phyloP scores from a whole-genome alignment of 2,113 vertebrate genomes.

The Raja brachyura region DNA sequence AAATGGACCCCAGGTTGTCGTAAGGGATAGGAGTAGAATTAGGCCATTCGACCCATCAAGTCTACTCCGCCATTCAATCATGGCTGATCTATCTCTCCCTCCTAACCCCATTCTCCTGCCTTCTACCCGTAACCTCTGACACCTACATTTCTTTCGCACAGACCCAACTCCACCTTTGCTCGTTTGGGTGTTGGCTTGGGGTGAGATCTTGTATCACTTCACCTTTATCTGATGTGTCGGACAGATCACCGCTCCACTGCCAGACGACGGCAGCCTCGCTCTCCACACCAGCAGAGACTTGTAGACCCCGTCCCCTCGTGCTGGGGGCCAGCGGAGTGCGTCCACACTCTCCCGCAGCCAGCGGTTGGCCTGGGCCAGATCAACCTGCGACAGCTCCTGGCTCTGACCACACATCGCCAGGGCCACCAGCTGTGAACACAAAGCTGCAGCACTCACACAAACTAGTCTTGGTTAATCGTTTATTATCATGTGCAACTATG shows the following conservation, averaged over 20 bases:
- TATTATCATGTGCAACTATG: no score
- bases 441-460: constrained; percentile 30
- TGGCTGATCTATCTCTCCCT: no score
- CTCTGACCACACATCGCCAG: constrained; percentile 63
- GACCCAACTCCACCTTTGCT: no score
- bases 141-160: no score
- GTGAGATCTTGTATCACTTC: neutral
- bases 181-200: no score
- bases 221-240: constrained; percentile 6
- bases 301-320: constrained; percentile 48
- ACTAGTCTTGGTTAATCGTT: neutral
- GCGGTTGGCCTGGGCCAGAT: constrained; percentile 51
- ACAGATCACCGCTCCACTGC: constrained; percentile 6
- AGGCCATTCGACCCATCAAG: no score
- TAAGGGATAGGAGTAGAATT: no score
- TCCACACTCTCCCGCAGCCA: constrained; percentile 56
- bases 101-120: no score
- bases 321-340: constrained; percentile 9
- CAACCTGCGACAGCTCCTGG: constrained; percentile 62
- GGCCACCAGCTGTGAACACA: constrained; percentile 59
- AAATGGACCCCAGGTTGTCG: no score
- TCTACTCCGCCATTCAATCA: no score
- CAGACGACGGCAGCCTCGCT: neutral
- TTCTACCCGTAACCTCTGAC: no score
- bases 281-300: constrained; percentile 52